Base-by-base conservation (phyloP, 2,797 vertebrate species). In the Streptopelia turtur region DNA sequence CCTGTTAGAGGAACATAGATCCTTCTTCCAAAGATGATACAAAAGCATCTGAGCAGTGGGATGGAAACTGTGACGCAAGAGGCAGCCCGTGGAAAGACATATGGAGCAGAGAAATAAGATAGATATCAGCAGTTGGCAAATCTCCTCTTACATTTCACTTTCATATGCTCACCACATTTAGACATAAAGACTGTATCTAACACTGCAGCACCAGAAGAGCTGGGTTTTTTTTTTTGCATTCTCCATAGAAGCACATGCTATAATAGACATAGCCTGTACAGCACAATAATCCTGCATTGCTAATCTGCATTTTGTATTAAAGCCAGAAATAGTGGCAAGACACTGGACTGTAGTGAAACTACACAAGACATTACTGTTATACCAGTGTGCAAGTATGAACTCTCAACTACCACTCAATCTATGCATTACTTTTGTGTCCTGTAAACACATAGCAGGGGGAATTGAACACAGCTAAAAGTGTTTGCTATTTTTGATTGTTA, bases 101-200 rank as follows among this genome's bases (percentile, higher is more conserved):
- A 89, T 80, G 93, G 94, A 92, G 56, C 2, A 74, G 95, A 79
- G 77, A 95, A 92, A 94, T 77, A 92, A 93, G 89, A 92, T 33
- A 85, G 56, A 74, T 86, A 93, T 86, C 69, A 72, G 52, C 24
- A 37, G 50, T 71, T 92, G 87, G 95, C 79, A 94, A 93, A 49
- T 43, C 82, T 82, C 21, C n/a, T 49, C 87, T 94, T 63, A 27
- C 33, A 35, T 50, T 77, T 80, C 84, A 80, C 47, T 43, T 63
- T 81, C 69, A 69, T 74, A 75, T 83, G 74, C 87, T 90, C 30
- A 10, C 49, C 76, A 70, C 41, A 53, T 77, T 85, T 68, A 87
- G 87, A 49, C 28, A 80, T 37, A 87, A 68, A 13, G 9, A 33
- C 45, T 72, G 43, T 20, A 61, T 83, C 63, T 81, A 56, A 57